phyloP scores from a whole-genome alignment of 1,140 invertebrate species.

The Oryzaephilus surinamensis region DNA sequence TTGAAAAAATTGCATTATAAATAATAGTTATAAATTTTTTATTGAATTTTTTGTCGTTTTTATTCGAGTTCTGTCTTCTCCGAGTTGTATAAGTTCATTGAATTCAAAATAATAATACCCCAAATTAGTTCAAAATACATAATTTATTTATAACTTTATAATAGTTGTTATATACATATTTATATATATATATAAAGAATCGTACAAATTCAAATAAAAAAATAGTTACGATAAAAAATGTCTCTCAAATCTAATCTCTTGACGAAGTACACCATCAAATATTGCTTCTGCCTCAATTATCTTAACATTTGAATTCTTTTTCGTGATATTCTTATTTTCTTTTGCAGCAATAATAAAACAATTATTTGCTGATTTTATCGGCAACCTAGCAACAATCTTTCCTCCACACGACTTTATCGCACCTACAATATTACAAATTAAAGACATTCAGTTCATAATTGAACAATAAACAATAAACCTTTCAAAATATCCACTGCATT shows the following conservation, averaged over 20 bases:
- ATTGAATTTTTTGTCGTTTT: no score
- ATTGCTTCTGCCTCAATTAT: slow-evolving; percentile 39
- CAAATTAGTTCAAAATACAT: no score
- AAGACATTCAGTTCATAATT: background rate
- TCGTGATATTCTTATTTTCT: slow-evolving; percentile 24
- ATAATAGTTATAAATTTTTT: no score
- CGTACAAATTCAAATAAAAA: no score
- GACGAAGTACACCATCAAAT: slow-evolving; percentile 38
- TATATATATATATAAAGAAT: no score
- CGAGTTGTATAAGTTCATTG: no score
- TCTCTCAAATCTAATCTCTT: slow-evolving; percentile 34
- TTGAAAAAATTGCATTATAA: no score
- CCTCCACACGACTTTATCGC: slow-evolving; percentile 31
- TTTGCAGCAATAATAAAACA: slow-evolving; percentile 26
- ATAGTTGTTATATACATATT: no score
- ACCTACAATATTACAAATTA: slow-evolving; percentile 18
- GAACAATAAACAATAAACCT: slow-evolving; percentile 17
- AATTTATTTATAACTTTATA: no score
- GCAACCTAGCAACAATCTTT: slow-evolving; percentile 22
- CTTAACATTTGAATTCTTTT: slow-evolving; percentile 30
- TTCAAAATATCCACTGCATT: slow-evolving; percentile 27
- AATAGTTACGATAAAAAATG: slow-evolving; percentile 4
- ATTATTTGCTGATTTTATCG: slow-evolving; percentile 13
- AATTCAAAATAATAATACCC: no score
- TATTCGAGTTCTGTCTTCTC: no score